Evolutionary conservation across 2,113 vertebrate genomes (phyloP).

Genomic region (Melanotaenia duboulayi): DNA sequence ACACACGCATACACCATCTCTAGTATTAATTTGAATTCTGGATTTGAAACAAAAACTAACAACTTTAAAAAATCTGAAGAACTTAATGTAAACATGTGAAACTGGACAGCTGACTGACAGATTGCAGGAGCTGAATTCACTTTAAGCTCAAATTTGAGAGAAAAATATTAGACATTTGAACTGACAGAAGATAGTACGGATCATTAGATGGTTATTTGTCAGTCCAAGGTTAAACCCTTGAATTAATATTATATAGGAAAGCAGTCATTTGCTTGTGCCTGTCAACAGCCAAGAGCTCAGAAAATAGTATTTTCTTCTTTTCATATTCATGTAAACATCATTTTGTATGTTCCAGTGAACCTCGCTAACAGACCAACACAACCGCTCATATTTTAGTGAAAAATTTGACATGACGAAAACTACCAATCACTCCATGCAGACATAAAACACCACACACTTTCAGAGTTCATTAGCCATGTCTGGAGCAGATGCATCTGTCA

Average conservation of each 20-base stretch:
- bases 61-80: slow-evolving; percentile 4
- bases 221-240: neutral
- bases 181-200: neutral
- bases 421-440: slow-evolving; percentile 14
- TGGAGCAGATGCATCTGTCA: slow-evolving; percentile 36
- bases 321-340: slow-evolving; percentile 29
- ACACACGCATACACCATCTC: slow-evolving; percentile 1
- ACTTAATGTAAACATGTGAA: neutral
- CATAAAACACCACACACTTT: slow-evolving; percentile 40
- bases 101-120: slow-evolving; percentile 21
- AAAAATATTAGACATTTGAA: neutral
- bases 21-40: neutral
- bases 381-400: neutral
- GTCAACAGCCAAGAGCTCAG: slow-evolving; percentile 2
- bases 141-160: neutral
- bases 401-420: slow-evolving; percentile 22
- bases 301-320: neutral
- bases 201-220: slow-evolving; percentile 4
- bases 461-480: slow-evolving; percentile 63
- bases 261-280: neutral
- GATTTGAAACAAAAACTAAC: neutral
- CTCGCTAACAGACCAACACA: slow-evolving; percentile 4
- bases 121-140: neutral
- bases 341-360: slow-evolving; percentile 36
- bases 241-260: neutral